Evolutionary conservation across 2,888 invertebrate species (phyloP).

Genomic region (Morpho deidamia): DNA sequence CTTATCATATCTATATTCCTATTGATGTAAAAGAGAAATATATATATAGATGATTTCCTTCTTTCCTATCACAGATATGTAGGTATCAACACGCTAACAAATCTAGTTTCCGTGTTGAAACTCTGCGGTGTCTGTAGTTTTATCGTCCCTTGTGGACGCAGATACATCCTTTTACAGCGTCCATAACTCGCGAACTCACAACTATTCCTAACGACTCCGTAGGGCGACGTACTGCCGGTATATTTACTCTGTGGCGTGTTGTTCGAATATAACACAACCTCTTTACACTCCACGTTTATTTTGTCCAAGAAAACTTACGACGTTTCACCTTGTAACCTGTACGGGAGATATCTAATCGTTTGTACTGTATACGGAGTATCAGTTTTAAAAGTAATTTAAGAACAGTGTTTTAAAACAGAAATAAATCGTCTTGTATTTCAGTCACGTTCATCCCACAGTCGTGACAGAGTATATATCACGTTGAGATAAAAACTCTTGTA

Average conservation of each 20-base stretch:
- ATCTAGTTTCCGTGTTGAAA: conserved; percentile 48
- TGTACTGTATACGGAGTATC: conserved; percentile 7
- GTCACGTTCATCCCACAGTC: conserved; percentile 65
- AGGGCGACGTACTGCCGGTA: conserved; percentile 25
- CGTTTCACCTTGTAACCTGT: conserved; percentile 3
- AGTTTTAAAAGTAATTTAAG: conserved; percentile 22
- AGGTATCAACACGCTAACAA: conserved; percentile 32
- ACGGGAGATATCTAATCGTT: conserved; percentile 15
- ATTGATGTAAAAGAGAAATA: not conserved
- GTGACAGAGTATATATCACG: conserved; percentile 70
- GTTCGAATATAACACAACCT: conserved; percentile 21
- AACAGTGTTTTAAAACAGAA: conserved; percentile 33
- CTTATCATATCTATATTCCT: not conserved
- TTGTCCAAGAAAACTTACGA: conserved; percentile 12
- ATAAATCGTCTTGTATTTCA: conserved; percentile 64
- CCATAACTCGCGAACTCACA: conserved; percentile 51
- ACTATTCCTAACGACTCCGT: conserved; percentile 42
- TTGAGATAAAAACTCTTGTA: conserved; percentile 68
- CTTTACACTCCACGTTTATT: conserved; percentile 21
- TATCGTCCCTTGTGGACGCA: conserved; percentile 49
- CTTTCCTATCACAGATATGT: conserved; percentile 19
- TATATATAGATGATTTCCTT: conserved; percentile 2
- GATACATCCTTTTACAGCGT: conserved; percentile 58
- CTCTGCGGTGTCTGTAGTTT: conserved; percentile 45
- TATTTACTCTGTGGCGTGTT: conserved; percentile 25